Conservation (phyloP, 23 tunicate genomes). For the Styela clava region DNA sequence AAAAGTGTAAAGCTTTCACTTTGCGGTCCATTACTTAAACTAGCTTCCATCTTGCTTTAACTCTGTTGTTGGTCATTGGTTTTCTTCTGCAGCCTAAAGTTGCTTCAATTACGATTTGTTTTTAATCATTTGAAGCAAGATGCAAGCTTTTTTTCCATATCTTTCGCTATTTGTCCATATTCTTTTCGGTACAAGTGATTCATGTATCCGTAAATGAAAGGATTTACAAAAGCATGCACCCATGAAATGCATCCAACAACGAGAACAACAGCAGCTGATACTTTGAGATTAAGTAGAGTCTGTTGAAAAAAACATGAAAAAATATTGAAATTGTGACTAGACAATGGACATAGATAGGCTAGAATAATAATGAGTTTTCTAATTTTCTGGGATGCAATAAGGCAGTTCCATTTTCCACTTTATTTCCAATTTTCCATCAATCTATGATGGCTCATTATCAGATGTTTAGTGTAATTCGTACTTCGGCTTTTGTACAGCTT, state of each 20-base stretch:
- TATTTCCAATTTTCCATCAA: no score
- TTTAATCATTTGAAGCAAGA: constrained; percentile 18
- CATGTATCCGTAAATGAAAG: constrained; percentile 86
- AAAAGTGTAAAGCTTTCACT: no score
- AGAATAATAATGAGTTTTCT: no score
- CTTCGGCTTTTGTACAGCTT: no score
- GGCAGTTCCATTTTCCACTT: no score
- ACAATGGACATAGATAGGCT: no score
- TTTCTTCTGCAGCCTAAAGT: not conserved
- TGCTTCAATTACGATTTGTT: not conserved
- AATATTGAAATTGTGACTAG: no score
- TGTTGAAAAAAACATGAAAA: constrained; percentile 10
- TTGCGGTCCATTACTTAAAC: not conserved
- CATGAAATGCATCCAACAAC: constrained; percentile 65
- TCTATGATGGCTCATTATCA: no score
- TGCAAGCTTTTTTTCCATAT: constrained; percentile 18
- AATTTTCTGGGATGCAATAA: no score
- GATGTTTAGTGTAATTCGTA: no score
- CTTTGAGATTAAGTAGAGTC: constrained; percentile 26
- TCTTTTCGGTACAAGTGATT: constrained; percentile 75
- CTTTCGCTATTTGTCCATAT: constrained; percentile 49
- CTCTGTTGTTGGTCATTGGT: not conserved
- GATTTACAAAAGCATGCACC: constrained; percentile 88
- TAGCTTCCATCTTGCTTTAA: not conserved
- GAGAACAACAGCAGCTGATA: constrained; percentile 40